Evolutionary conservation across 2,113 vertebrate species (phyloP).

Genomic region (Hippocampus abdominalis): DNA sequence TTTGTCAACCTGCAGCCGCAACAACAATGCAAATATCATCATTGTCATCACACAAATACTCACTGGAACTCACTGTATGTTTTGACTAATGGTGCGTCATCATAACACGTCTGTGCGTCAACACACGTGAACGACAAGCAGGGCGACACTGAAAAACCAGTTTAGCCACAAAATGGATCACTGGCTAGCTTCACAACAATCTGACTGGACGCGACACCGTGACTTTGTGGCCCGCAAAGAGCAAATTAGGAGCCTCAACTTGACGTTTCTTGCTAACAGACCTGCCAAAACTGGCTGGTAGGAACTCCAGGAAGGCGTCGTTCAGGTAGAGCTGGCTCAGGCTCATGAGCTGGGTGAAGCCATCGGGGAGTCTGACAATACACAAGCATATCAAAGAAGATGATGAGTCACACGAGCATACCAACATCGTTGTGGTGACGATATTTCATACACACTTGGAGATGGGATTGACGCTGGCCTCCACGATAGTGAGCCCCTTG

Average conservation of each 20-base stretch:
- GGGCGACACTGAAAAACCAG: background rate
- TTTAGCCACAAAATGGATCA: background rate
- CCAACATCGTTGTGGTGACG: background rate
- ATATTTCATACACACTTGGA: conserved; percentile 87
- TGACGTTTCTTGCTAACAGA: conserved; percentile 57
- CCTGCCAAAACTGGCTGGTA: conserved; percentile 97
- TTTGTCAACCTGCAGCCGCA: conserved; percentile 82
- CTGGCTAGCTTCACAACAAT: background rate
- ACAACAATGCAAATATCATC: background rate
- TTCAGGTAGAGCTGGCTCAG: conserved; percentile 97
- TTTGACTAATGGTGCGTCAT: conserved; percentile 14
- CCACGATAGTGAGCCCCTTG: conserved; percentile 90
- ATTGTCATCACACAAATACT: conserved; percentile 1
- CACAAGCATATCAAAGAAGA: background rate
- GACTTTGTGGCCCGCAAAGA: too few relatives aligned
- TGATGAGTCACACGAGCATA: conserved; percentile 5
- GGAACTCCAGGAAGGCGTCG: conserved; percentile 96
- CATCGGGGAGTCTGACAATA: conserved; percentile 86
- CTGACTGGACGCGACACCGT: background rate
- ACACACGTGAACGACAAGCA: background rate
- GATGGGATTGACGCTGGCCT: conserved; percentile 98
- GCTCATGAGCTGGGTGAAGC: conserved; percentile 96
- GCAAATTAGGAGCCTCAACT: too few relatives aligned
- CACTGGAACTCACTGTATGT: background rate
- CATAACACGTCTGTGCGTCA: background rate